phyloP scores from a whole-genome alignment of 1,140 invertebrate species.

The Hyles vespertilio region DNA sequence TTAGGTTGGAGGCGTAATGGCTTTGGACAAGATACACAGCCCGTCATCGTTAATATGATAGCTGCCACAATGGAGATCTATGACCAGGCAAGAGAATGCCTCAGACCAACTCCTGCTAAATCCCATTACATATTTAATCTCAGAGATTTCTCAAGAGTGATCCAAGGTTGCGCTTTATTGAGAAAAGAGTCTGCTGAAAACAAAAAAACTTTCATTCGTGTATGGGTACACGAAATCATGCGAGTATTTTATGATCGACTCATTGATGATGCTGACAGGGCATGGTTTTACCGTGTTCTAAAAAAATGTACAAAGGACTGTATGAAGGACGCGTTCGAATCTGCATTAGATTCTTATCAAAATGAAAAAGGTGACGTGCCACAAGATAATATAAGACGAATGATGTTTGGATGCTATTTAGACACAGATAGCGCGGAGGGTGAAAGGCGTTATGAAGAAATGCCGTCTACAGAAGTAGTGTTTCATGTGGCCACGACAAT shows the following conservation, averaged over 20 bases:
- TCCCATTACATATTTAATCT: slow-evolving; percentile 97
- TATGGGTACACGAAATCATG: slow-evolving; percentile 95
- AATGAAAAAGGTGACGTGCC: slow-evolving; percentile 76
- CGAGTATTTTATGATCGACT: slow-evolving; percentile 94
- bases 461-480: slow-evolving; percentile 83
- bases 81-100: slow-evolving; percentile 80
- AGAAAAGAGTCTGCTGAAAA: slow-evolving; percentile 87
- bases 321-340: slow-evolving; percentile 85
- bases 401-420: slow-evolving; percentile 94
- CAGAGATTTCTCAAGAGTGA: slow-evolving; percentile 89
- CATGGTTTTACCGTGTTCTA: slow-evolving; percentile 85
- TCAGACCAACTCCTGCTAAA: slow-evolving; percentile 90
- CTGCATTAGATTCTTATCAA: slow-evolving; percentile 77
- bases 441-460: slow-evolving; percentile 91
- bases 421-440: slow-evolving; percentile 86
- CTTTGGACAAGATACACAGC: slow-evolving; percentile 87
- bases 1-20: slow-evolving; percentile 85
- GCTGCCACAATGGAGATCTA: slow-evolving; percentile 88
- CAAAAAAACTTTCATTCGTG: slow-evolving; percentile 80
- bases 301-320: slow-evolving; percentile 79
- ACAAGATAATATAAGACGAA: slow-evolving; percentile 82
- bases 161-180: slow-evolving; percentile 89
- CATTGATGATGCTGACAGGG: slow-evolving; percentile 83
- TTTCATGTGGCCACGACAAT: slow-evolving; percentile 79
- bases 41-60: slow-evolving; percentile 83